These are phyloP conservation scores for Neodiprion virginianus DNA, from an alignment of 1,140 invertebrate species.

Conservation along the genomic window DNA sequence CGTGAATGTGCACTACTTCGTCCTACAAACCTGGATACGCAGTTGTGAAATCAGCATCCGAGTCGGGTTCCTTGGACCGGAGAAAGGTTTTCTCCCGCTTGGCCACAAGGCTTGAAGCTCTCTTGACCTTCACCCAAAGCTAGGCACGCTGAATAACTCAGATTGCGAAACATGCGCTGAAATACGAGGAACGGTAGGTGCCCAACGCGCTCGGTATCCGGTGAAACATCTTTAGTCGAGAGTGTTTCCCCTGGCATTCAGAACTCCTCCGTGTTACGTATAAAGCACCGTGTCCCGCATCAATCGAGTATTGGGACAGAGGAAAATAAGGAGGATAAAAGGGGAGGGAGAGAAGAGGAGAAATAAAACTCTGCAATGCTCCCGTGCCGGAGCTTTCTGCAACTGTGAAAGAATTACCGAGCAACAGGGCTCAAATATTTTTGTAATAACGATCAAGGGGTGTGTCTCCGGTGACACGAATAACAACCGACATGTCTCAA, in stretches of 20 bases:
- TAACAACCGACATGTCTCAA: conserved; percentile 59
- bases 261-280: neutral
- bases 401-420: conserved; percentile 12
- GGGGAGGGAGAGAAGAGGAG: neutral
- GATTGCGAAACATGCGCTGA: neutral
- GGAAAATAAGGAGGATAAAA: neutral
- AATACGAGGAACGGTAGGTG: neutral
- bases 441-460: conserved; percentile 52
- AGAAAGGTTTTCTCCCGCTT: neutral
- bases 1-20: neutral
- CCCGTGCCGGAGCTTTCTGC: neutral
- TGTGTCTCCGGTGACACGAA: conserved; percentile 48
- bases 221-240: neutral
- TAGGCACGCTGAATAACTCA: neutral
- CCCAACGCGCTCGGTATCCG: neutral
- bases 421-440: conserved; percentile 51
- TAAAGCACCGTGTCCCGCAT: neutral
- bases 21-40: neutral
- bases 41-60: neutral
- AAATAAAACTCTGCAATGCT: neutral
- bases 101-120: neutral
- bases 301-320: neutral
- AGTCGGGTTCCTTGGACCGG: neutral
- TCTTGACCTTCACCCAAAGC: neutral
- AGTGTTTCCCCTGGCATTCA: neutral